phyloP scores from a whole-genome alignment of 2,888 invertebrate species.

The Nomada goodeniana region DNA sequence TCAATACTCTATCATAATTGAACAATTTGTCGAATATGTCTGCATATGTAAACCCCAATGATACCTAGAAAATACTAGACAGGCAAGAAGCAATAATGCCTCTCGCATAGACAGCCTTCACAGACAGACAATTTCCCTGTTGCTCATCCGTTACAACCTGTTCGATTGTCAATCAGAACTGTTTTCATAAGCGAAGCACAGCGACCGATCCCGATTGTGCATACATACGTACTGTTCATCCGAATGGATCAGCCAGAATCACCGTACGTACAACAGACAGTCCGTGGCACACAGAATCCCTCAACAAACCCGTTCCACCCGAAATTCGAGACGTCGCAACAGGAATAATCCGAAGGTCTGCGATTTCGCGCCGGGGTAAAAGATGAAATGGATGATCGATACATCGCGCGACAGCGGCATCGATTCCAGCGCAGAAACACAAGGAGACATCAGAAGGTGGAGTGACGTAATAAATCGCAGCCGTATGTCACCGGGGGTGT shows the following conservation, averaged over 20 bases:
- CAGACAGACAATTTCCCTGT: neutral
- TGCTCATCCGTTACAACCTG: neutral
- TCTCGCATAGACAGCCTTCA: neutral
- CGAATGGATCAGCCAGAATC: neutral
- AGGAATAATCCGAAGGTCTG: neutral
- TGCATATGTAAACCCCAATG: no score
- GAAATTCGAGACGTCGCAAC: conserved; percentile 5
- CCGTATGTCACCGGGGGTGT: conserved; percentile 7
- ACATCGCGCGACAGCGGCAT: conserved; percentile 1
- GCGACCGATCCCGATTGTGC: neutral
- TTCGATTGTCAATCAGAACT: conserved; percentile 11
- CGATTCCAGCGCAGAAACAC: conserved; percentile 5
- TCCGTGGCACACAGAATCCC: neutral
- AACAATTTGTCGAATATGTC: no score
- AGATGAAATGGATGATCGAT: no score
- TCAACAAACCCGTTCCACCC: no score
- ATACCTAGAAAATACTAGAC: no score
- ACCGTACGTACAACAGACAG: no score
- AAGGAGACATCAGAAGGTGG: neutral
- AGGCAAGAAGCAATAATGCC: no score
- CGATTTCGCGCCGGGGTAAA: conserved; percentile 1
- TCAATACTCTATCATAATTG: no score
- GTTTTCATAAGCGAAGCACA: neutral
- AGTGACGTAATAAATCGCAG: conserved; percentile 44
- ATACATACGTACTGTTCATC: neutral